Evolutionary conservation across 2,113 vertebrate genomes (phyloP).

Genomic region (Pantherophis guttatus): DNA sequence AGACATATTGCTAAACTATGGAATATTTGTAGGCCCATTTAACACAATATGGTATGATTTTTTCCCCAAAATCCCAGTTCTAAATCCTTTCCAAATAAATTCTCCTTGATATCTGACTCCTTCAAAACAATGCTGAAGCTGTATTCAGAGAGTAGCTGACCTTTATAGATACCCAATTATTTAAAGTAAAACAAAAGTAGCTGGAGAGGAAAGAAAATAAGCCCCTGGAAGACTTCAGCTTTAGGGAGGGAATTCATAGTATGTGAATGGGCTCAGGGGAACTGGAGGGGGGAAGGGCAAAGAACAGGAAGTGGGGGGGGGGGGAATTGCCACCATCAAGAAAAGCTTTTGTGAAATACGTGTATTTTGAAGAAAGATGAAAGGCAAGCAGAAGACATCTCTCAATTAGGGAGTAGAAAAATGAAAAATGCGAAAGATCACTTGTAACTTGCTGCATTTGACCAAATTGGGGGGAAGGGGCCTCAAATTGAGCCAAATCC

Average conservation of each 20-base stretch:
- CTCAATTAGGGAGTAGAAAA: not conserved
- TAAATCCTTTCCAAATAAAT: not conserved
- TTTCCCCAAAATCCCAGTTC: not conserved
- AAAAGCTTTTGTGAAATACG: not conserved
- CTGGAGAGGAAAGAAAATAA: not conserved
- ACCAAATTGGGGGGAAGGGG: not conserved
- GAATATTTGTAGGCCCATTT: not conserved
- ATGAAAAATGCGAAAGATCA: too few relatives aligned
- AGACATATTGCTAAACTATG: not conserved
- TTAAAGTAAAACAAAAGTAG: not conserved
- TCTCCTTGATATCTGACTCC: not conserved
- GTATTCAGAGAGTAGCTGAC: not conserved
- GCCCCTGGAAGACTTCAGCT: not conserved
- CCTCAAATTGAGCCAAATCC: not conserved
- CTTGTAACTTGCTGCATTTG: not conserved
- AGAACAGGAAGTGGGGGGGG: not conserved
- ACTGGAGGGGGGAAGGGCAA: not conserved
- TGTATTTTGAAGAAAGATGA: not conserved
- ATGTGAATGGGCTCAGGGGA: too few relatives aligned
- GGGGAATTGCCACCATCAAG: not conserved
- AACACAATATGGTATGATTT: not conserved
- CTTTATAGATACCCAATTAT: not conserved
- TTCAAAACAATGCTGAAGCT: not conserved
- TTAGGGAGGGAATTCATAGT: not conserved
- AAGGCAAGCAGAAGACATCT: not conserved